A percentile compares a stretch with the other conserved stretches of the same genome.
Conservation (phyloP, 2,113 vertebrate genomes). For the Micromys minutus region DNA sequence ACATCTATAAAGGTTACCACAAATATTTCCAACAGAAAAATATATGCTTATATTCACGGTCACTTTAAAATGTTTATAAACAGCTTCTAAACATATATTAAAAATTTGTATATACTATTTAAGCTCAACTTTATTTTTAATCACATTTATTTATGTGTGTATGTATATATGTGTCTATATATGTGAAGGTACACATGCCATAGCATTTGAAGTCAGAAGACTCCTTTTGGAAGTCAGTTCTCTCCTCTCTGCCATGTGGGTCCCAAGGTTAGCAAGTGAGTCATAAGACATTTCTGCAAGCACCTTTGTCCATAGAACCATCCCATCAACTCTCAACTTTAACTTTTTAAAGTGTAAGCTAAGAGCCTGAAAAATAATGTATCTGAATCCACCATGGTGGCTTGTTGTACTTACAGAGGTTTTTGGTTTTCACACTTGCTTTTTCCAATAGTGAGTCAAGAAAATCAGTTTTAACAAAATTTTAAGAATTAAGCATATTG, state of each 20-base stretch:
- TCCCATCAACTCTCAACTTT: no score
- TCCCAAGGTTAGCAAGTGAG: no score
- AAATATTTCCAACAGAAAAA: conserved; percentile 32
- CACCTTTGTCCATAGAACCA: background rate
- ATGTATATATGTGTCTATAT: background rate
- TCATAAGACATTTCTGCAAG: background rate
- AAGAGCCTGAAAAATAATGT: conserved; percentile 15
- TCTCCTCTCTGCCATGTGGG: background rate
- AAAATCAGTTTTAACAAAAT: conserved; percentile 28
- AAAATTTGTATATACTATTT: background rate
- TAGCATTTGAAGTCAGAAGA: background rate
- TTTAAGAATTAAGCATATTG: conserved; percentile 20
- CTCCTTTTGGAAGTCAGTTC: background rate
- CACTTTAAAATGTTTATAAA: conserved; percentile 23
- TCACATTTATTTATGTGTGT: background rate
- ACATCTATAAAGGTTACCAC: background rate
- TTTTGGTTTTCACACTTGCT: conserved; percentile 12
- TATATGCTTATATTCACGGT: conserved; percentile 5
- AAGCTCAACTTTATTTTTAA: conserved; percentile 13
- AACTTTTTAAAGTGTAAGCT: background rate
- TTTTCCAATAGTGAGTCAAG: conserved; percentile 34
- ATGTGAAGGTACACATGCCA: background rate
- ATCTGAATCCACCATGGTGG: background rate
- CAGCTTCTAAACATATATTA: background rate
- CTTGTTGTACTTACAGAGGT: background rate